Conservation (phyloP, 2,113 vertebrate genomes). For the Smithornis capensis region DNA sequence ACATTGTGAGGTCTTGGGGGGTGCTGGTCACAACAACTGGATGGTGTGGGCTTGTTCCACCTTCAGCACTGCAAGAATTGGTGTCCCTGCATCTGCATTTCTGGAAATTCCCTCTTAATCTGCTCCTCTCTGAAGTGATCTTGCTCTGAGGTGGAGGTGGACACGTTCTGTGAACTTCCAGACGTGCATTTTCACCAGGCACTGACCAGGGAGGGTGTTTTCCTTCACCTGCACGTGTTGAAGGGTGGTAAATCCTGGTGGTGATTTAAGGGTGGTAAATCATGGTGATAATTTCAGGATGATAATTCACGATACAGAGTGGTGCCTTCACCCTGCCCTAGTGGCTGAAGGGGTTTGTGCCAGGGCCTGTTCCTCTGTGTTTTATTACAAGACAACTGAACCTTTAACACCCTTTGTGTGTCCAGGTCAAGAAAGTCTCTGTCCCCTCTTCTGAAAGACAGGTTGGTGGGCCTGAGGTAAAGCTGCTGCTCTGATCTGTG, state of each 20-base stretch:
- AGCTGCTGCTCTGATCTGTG: constrained; percentile 69
- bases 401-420: constrained; percentile 76
- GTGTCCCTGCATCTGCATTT: background rate
- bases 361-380: constrained; percentile 20
- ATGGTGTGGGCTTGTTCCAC: background rate
- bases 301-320: background rate
- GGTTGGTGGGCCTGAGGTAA: constrained; percentile 86
- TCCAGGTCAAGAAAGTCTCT: constrained; percentile 84
- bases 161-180: background rate
- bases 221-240: background rate
- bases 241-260: background rate
- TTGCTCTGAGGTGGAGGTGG: background rate
- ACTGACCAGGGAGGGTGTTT: background rate
- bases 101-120: background rate
- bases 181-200: background rate
- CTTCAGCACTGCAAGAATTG: background rate
- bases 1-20: background rate
- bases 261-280: background rate
- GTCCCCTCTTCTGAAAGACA: constrained; percentile 78
- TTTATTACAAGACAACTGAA: constrained; percentile 67
- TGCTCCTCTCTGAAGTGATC: background rate
- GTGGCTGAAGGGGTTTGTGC: background rate
- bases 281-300: background rate
- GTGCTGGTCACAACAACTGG: background rate
- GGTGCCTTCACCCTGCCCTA: background rate